Evolutionary conservation across 1,140 invertebrate species (phyloP), one percentile per base, ranked within the genome.

Genomic region (Drosophila rufa): DNA sequence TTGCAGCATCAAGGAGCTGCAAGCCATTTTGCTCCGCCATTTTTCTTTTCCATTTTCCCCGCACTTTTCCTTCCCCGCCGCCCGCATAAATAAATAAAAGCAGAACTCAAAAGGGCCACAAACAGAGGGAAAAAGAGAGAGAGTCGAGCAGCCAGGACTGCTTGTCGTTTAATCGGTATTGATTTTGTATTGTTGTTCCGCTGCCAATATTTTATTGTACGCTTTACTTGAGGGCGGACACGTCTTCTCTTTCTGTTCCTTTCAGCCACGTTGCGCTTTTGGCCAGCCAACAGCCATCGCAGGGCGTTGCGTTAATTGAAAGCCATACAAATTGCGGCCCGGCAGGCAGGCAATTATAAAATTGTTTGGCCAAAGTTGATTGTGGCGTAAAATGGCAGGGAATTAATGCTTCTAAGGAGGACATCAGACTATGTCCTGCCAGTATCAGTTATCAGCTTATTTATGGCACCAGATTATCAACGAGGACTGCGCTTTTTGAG

Each of bases 391-490:
- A 87, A 87, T 84, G 61, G 79, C 59, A 50, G 70, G 27, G 50
- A 42, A 47, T 56, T 56, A 56, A 56, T 43, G 45, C 36, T 25
- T 19, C 43, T 55, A 53, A 55, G 40, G 8, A 38, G 14, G 43
- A 48, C 47, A 58, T 42, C 22, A 25, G 22, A 25, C 22, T 25
- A 3, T 25, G 22, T 25, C 22, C 22, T 25, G 22, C 22, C 22
- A 3, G 22, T 25, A 25, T 25, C 22, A 3, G 22, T 25, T 25
- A 25, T 25, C 22, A 25, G 22, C 73, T 77, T 85, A 82, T 90
- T 91, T 90, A 90, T 90, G 84, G 75, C 75, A 82, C 46, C 75
- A 85, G 75, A 90, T 77, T 85, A 82, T 85, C 85, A 90, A 82
- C 85, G 77, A 82, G 81, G 81, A 90, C 61, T 79, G 75, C 61